Evolutionary conservation across 2,888 invertebrate genomes (phyloP).

Genomic region (Nowickia ferox): DNA sequence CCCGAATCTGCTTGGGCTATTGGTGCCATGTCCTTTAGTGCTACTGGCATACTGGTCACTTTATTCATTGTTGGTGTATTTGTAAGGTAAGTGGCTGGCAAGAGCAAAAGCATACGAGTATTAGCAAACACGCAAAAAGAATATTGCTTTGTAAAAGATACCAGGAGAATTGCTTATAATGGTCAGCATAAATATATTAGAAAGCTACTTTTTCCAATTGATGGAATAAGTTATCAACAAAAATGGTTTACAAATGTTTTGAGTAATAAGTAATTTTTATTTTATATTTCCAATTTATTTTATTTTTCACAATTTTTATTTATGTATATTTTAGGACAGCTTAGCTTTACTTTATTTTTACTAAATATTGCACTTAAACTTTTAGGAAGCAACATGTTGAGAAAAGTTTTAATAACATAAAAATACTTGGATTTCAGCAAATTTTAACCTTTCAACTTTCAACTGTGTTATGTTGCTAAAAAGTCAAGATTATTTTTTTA

Average conservation of each 20-base stretch:
- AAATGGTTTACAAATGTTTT: no score
- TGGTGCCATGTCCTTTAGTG: conserved; percentile 95
- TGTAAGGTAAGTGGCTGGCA: conserved; percentile 84
- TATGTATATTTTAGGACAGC: neutral
- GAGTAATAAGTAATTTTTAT: no score
- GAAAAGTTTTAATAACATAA: neutral
- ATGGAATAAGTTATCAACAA: no score
- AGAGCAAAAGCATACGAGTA: neutral
- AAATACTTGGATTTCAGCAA: neutral
- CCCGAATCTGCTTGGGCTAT: conserved; percentile 95
- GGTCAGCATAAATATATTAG: neutral
- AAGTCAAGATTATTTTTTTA: neutral
- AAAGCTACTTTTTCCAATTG: neutral
- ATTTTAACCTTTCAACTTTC: neutral
- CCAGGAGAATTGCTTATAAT: neutral
- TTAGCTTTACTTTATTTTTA: neutral
- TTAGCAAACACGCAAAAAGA: neutral
- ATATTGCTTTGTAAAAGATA: neutral
- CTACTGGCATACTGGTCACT: conserved; percentile 92
- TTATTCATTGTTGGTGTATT: conserved; percentile 92
- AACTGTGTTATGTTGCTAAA: neutral
- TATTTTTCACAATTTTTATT: neutral
- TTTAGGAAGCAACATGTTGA: neutral
- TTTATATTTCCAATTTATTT: no score
- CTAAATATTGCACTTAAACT: neutral